These are phyloP conservation scores for Struthio camelus DNA, from an alignment of 2,113 vertebrate species.

Conservation along the genomic window DNA sequence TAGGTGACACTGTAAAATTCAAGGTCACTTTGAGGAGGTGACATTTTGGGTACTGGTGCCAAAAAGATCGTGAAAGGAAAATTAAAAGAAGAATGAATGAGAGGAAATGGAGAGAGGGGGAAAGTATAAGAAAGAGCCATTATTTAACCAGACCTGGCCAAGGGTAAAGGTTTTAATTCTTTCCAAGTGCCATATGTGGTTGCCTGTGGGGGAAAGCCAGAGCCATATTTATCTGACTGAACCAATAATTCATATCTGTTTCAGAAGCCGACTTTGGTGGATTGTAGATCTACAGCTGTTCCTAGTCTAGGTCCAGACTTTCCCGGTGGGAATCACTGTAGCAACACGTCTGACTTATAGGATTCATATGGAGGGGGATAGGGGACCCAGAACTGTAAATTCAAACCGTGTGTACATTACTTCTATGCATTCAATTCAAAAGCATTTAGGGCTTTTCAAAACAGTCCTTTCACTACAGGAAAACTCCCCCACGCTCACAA, in stretches of 20 bases:
- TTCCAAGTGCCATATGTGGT: constrained; percentile 72
- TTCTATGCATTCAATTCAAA: constrained; percentile 71
- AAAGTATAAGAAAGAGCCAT: constrained; percentile 64
- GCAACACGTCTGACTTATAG: constrained; percentile 77
- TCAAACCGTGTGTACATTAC: constrained; percentile 78
- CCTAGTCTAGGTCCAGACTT: constrained; percentile 68
- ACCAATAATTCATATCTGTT: constrained; percentile 77
- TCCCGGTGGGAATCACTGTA: constrained; percentile 74
- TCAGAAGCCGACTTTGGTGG: constrained; percentile 76
- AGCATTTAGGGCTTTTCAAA: constrained; percentile 72
- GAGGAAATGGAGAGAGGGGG: constrained; percentile 50
- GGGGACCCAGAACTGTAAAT: constrained; percentile 77
- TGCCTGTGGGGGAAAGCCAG: constrained; percentile 65
- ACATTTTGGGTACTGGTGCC: constrained; percentile 32
- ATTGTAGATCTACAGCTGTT: constrained; percentile 75
- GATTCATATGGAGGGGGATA: constrained; percentile 71
- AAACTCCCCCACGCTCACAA: constrained; percentile 48
- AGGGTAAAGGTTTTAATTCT: constrained; percentile 71
- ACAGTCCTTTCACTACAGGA: constrained; percentile 63
- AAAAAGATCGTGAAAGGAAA: constrained; percentile 63
- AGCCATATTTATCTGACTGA: constrained; percentile 73
- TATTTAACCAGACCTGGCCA: constrained; percentile 67
- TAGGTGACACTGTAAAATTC: constrained; percentile 63
- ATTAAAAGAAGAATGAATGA: constrained; percentile 67
- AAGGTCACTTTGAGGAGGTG: constrained; percentile 57